Conservation (phyloP, 2,797 vertebrate genomes). For the Acanthurus tractus region DNA sequence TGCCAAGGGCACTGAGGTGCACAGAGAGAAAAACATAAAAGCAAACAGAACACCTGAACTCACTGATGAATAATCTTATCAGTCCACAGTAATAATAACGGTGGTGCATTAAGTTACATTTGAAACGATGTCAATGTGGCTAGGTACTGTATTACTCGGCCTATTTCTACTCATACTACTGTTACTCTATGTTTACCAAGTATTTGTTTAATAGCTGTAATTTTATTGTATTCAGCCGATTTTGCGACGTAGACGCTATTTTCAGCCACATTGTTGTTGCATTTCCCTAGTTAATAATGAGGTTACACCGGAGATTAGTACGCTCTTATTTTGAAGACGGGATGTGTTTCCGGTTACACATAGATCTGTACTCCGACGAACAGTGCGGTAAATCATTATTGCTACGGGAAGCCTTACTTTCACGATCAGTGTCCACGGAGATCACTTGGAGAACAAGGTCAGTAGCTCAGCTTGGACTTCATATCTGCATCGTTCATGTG, state of each 20-base stretch:
- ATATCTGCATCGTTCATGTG: not conserved
- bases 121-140: not conserved
- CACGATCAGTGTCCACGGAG: accelerated
- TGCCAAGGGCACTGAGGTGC: no score
- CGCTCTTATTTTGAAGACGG: constrained; percentile 25
- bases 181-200: not conserved
- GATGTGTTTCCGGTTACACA: not conserved
- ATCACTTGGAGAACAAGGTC: not conserved
- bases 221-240: not conserved
- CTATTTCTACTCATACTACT: not conserved
- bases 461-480: not conserved
- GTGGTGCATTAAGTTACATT: not conserved
- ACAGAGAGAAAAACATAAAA: no score
- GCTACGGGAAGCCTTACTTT: accelerated
- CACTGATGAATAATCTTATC: no score
- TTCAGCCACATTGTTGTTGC: not conserved
- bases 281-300: no score
- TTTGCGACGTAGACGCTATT: not conserved
- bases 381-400: not conserved
- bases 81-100: no score
- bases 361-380: accelerated
- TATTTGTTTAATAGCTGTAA: not conserved
- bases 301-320: not conserved
- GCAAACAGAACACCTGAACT: no score
- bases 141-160: no score